These are phyloP conservation scores for Habropoda laboriosa DNA, from an alignment of 1,140 invertebrate species.

Conservation along the genomic window DNA sequence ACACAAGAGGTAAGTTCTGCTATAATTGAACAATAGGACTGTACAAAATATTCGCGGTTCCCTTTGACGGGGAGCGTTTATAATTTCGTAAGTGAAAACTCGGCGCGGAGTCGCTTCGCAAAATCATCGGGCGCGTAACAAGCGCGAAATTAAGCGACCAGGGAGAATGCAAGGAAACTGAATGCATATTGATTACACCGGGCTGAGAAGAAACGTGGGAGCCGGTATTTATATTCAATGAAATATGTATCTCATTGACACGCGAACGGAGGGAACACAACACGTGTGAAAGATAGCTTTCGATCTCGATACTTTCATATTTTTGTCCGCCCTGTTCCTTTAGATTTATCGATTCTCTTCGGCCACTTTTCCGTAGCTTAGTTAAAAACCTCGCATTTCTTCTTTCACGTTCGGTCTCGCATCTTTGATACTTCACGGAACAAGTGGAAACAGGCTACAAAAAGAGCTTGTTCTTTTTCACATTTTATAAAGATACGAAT, in stretches of 20 bases:
- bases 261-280: conserved; percentile 7
- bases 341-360: conserved; percentile 8
- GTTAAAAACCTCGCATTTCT: neutral
- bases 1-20: conserved; percentile 74
- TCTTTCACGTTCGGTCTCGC: neutral
- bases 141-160: conserved; percentile 31
- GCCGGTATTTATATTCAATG: conserved; percentile 38
- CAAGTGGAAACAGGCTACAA: neutral
- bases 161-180: neutral
- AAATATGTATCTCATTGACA: conserved; percentile 45
- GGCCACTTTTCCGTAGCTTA: conserved; percentile 9
- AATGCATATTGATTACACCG: conserved; percentile 31
- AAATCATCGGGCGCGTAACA: conserved; percentile 2
- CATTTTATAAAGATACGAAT: neutral
- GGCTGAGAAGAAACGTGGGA: conserved; percentile 24
- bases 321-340: conserved; percentile 18
- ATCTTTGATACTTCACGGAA: neutral
- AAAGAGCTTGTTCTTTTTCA: neutral
- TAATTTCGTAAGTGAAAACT: neutral
- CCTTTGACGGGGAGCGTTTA: neutral
- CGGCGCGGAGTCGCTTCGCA: neutral
- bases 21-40: neutral
- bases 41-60: neutral
- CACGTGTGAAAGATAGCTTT: conserved; percentile 31
- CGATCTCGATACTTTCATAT: conserved; percentile 30